Base-by-base conservation (phyloP, 2,797 vertebrate genomes). In the Neopelma chrysocephalum region DNA sequence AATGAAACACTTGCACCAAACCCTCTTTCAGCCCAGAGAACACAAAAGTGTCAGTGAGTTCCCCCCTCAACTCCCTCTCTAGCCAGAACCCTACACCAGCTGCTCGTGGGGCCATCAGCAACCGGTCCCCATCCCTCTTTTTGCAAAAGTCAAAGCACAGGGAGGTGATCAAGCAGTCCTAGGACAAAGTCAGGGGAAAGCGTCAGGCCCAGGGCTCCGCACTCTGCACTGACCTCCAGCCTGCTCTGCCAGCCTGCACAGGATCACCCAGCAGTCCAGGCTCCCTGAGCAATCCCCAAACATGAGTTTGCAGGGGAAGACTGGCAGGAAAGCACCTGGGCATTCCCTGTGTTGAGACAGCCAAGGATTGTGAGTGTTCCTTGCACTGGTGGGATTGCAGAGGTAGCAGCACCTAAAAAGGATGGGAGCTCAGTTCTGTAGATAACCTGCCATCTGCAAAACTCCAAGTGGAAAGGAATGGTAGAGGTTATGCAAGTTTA, bases 201-300 rank as follows among this genome's bases (percentile, higher is more conserved):
- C 11, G 15, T n/a, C 18, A 12, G 32, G 11, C 9, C 14, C 25
- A 4, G 14, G 17, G 10, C 2, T 26, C 21, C 32, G 12, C 2
- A 0, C 6, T 15, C 9, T 6, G 25, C 42, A 11, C 27, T 5
- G 42, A 20, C 3, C n/a, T 1, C 11, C 5, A 3, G 22, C 7
- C 15, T 1, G 0, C 27, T 1, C 2, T 3, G 47, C 12, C 23
- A 7, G 54, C 23, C 16, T 4, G 9, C 51, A 53, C 22, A 6
- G 15, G 27, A 58, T 3, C 71, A 8, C 6, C 0, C 8, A 7
- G 15, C 21, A 23, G 11, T 31, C 58, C 5, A 1, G 34, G 47
- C 11, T 71, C 15, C 21, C 31, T 3, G 7, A 36, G 42, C 17
- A 26, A 32, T 19, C 17, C 42, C 15, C 11, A 29, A 23, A n/a